Evolutionary conservation across 2,888 invertebrate genomes (phyloP).

Genomic region (Deilephila elpenor): DNA sequence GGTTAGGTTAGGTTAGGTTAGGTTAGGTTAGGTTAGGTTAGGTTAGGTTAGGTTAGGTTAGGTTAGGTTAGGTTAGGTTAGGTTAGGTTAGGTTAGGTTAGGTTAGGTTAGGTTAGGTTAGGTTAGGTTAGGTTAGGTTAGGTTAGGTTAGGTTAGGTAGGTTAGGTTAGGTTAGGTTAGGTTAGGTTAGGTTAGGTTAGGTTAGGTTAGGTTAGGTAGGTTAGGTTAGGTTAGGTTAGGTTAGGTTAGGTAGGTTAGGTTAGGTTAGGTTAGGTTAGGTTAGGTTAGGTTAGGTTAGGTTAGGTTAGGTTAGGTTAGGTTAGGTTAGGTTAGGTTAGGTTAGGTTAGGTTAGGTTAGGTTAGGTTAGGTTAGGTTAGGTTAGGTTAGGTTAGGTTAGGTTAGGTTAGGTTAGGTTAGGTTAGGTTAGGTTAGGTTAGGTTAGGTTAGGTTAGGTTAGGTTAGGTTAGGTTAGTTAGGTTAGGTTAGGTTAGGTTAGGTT

Average conservation of each 20-base stretch:
- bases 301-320: conserved; percentile 48
- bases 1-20: conserved; percentile 42
- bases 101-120: neutral
- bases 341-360: conserved; percentile 45
- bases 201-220: no score
- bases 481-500: conserved; percentile 42
- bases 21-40: conserved; percentile 43
- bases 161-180: conserved; percentile 42
- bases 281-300: conserved; percentile 46
- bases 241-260: conserved; percentile 43
- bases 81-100: no score
- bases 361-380: conserved; percentile 46
- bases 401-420: conserved; percentile 44
- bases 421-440: conserved; percentile 41
- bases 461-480: conserved; percentile 44
- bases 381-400: conserved; percentile 45
- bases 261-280: conserved; percentile 45
- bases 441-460: conserved; percentile 43
- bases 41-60: conserved; percentile 46
- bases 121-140: no score
- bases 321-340: no score
- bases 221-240: conserved; percentile 42
- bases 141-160: conserved; percentile 28
- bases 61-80: conserved; percentile 46
- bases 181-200: no score